Conservation (phyloP, 2,113 vertebrate genomes). For the Albula goreensis region DNA sequence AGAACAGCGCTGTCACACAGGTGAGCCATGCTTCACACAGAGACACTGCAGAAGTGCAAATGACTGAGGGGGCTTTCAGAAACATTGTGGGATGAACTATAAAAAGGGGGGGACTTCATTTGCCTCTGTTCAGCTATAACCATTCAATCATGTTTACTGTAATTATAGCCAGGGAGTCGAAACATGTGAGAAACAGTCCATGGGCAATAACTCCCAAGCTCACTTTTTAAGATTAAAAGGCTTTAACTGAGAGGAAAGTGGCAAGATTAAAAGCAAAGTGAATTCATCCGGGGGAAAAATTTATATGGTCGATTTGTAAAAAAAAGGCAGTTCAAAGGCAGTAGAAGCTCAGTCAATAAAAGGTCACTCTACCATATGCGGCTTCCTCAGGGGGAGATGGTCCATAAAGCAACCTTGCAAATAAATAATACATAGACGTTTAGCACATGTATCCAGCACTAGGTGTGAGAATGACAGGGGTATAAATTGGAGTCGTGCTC, state of each 20-base stretch:
- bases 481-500: not conserved
- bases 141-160: not conserved
- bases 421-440: not conserved
- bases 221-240: not conserved
- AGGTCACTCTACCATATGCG: not conserved
- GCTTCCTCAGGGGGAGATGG: not conserved
- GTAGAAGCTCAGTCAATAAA: not conserved
- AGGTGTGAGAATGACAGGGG: not conserved
- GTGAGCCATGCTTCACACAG: not conserved
- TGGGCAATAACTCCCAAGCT: not conserved
- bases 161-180: not conserved
- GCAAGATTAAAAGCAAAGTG: not conserved
- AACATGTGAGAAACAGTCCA: not conserved
- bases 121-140: not conserved
- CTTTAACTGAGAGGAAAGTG: not conserved
- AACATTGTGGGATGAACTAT: not conserved
- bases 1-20: not conserved
- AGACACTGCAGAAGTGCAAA: not conserved
- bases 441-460: not conserved
- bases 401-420: conserved; percentile 12
- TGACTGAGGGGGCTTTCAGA: not conserved
- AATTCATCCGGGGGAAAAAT: not conserved
- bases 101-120: not conserved
- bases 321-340: not conserved
- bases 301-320: not conserved